Evolutionary conservation across 2,113 vertebrate species (phyloP).

Genomic region (Festucalex cinctus): DNA sequence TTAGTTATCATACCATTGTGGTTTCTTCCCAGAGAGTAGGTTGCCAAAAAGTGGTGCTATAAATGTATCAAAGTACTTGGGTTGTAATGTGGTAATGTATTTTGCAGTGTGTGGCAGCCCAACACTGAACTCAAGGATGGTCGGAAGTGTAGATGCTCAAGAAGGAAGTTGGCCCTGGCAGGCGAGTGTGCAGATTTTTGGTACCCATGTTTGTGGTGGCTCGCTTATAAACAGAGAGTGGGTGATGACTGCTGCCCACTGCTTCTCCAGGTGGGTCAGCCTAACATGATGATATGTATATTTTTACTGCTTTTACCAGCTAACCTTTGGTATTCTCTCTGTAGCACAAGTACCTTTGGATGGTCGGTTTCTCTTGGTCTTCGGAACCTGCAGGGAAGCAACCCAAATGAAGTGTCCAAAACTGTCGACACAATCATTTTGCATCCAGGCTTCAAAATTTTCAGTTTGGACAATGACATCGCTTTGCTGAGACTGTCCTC

Average conservation of each 20-base stretch:
- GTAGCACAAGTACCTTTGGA: not conserved
- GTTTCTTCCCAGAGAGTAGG: no score
- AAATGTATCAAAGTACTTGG: no score
- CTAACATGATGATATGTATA: not conserved
- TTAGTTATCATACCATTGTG: no score
- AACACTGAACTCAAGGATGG: constrained; percentile 43
- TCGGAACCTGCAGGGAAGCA: not conserved
- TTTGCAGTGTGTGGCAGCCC: constrained; percentile 9
- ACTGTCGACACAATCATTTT: constrained; percentile 18
- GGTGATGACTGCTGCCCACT: constrained; percentile 77
- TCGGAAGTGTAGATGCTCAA: constrained; percentile 47
- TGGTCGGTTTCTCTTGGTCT: constrained; percentile 24
- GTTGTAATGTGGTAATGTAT: no score
- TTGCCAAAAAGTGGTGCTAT: no score
- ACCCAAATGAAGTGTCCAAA: constrained; percentile 4
- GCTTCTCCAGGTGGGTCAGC: constrained; percentile 53
- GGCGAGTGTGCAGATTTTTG: constrained; percentile 49
- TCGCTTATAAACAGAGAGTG: constrained; percentile 62
- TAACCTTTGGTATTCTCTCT: not conserved
- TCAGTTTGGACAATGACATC: constrained; percentile 63
- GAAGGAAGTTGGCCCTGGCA: constrained; percentile 71
- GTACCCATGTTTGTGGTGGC: constrained; percentile 71
- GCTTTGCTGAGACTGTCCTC: constrained; percentile 58
- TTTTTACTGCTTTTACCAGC: not conserved
- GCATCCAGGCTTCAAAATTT: constrained; percentile 39